Evolutionary conservation across 1,140 invertebrate species (phyloP).

Genomic region (Mercenaria mercenaria): DNA sequence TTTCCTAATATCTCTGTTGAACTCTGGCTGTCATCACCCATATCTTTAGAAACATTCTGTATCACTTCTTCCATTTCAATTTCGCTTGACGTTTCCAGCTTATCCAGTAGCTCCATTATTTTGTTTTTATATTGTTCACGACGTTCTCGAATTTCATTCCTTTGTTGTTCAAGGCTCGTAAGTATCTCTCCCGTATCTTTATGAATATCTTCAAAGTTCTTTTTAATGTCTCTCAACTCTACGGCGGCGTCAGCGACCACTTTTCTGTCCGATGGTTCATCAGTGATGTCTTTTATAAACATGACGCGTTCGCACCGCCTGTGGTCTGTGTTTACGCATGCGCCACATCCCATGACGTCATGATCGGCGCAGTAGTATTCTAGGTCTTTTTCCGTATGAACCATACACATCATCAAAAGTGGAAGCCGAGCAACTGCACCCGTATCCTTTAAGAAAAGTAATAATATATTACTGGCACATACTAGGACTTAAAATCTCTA

Average conservation of each 20-base stretch:
- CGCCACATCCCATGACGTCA: constrained; percentile 64
- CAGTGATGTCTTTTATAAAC: constrained; percentile 64
- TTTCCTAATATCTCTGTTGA: constrained; percentile 41
- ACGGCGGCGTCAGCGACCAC: constrained; percentile 55
- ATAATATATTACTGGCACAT: too few species aligned
- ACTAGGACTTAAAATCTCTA: too few species aligned
- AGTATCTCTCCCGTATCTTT: constrained; percentile 61
- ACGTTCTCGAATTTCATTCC: constrained; percentile 56
- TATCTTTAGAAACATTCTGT: constrained; percentile 50
- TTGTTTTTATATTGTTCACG: constrained; percentile 47
- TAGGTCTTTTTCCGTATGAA: constrained; percentile 53
- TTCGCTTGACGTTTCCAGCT: constrained; percentile 51
- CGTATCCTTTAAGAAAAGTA: constrained; percentile 31
- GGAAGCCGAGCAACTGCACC: constrained; percentile 57
- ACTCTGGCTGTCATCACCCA: constrained; percentile 51
- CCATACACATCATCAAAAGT: constrained; percentile 62
- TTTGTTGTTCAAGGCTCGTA: constrained; percentile 34
- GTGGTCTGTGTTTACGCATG: constrained; percentile 61
- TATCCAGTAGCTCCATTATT: constrained; percentile 49
- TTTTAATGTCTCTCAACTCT: constrained; percentile 47
- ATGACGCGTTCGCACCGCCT: constrained; percentile 58
- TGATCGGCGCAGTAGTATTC: constrained; percentile 62
- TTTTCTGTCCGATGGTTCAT: constrained; percentile 57
- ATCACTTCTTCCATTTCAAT: constrained; percentile 58
- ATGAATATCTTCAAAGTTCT: constrained; percentile 66